Conservation (phyloP, 2,888 invertebrate genomes). For the Epirrhoe alternata region DNA sequence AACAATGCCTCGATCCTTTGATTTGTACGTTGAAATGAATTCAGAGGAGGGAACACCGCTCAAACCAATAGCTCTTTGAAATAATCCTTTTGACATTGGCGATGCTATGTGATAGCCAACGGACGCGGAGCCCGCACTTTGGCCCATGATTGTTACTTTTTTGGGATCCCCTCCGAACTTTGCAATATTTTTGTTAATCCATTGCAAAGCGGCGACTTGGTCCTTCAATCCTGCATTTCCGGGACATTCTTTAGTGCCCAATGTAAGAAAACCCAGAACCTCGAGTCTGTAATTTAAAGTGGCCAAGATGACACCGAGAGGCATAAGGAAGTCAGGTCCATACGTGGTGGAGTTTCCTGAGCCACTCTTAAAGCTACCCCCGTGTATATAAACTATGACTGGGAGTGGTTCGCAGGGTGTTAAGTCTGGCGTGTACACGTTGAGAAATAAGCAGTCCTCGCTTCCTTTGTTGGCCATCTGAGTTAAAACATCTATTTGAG, state of each 20-base stretch:
- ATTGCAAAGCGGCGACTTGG: slow-evolving; percentile 58
- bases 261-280: slow-evolving; percentile 82
- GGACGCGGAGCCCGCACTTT: slow-evolving; percentile 38
- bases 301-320: slow-evolving; percentile 79
- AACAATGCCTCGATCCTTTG: slow-evolving; percentile 68
- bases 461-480: slow-evolving; percentile 43
- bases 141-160: slow-evolving; percentile 57
- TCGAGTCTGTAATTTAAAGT: slow-evolving; percentile 83
- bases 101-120: slow-evolving; percentile 56
- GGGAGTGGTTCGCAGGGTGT: slow-evolving; percentile 44
- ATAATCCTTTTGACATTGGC: slow-evolving; percentile 65
- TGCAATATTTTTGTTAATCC: slow-evolving; percentile 58
- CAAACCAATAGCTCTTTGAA: slow-evolving; percentile 83
- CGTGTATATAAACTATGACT: slow-evolving; percentile 64
- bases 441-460: slow-evolving; percentile 63
- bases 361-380: slow-evolving; percentile 55
- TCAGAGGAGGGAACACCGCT: slow-evolving; percentile 86
- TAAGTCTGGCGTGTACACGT: slow-evolving; percentile 58
- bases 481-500: slow-evolving; percentile 45
- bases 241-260: slow-evolving; percentile 78
- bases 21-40: slow-evolving; percentile 67
- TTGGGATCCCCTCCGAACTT: slow-evolving; percentile 59
- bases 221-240: slow-evolving; percentile 85
- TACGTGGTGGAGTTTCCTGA: slow-evolving; percentile 64
- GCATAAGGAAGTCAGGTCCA: slow-evolving; percentile 82